Conservation (phyloP, 2,888 invertebrate species). For the Melieria picta region DNA sequence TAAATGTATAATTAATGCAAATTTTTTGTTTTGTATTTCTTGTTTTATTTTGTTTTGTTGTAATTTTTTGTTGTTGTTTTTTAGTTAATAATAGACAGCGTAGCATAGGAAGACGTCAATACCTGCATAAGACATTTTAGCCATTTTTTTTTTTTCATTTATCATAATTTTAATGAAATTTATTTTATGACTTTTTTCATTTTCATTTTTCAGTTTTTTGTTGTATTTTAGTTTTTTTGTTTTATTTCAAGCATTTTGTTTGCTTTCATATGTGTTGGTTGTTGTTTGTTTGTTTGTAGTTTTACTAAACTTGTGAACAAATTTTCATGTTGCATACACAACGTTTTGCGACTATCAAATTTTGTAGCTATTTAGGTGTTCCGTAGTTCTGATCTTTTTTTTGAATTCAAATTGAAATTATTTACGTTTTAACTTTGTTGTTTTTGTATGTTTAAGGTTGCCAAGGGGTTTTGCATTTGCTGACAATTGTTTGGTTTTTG, state of each 20-base stretch:
- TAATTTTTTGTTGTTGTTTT: constrained; percentile 46
- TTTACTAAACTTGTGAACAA: constrained; percentile 40
- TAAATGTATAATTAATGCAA: constrained; percentile 59
- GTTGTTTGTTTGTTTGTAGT: constrained; percentile 30
- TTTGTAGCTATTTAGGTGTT: not conserved
- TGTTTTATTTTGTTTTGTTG: constrained; percentile 45
- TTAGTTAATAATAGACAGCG: constrained; percentile 68
- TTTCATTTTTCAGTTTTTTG: constrained; percentile 47
- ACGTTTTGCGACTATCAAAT: constrained; percentile 15
- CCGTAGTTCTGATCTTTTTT: not conserved
- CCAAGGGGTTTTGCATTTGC: not conserved
- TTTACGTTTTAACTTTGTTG: not conserved
- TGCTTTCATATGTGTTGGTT: constrained; percentile 36
- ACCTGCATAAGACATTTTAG: constrained; percentile 68
- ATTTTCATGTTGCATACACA: not conserved
- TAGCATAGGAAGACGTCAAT: constrained; percentile 69
- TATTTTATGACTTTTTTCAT: constrained; percentile 18
- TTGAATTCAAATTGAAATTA: not conserved
- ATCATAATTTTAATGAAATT: constrained; percentile 50
- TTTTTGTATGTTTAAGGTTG: not conserved
- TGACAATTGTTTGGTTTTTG: not conserved
- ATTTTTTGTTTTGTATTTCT: constrained; percentile 37
- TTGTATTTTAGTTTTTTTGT: constrained; percentile 47
- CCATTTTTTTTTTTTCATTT: constrained; percentile 57
- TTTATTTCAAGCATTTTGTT: constrained; percentile 49